Conservation (phyloP, 2,113 vertebrate genomes). For the Pheucticus melanocephalus region DNA sequence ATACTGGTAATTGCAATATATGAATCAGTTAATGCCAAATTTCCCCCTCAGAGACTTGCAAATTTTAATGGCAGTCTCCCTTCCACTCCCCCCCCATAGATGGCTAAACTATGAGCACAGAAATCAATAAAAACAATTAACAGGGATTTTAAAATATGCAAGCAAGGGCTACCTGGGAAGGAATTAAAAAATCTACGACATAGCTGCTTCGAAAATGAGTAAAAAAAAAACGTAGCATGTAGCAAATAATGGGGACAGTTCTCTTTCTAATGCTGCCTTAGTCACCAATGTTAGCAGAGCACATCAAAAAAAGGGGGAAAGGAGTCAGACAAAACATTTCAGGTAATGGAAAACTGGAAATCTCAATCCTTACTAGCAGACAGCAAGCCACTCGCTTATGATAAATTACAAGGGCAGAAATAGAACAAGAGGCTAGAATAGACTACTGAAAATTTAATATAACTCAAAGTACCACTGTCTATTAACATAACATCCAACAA, state of each 20-base stretch:
- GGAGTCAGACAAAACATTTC: background rate
- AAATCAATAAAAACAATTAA: background rate
- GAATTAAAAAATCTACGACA: background rate
- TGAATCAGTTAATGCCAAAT: background rate
- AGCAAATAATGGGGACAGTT: background rate
- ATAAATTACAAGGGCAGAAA: background rate
- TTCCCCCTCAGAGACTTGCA: background rate
- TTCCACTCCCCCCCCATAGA: background rate
- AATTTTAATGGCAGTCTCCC: background rate
- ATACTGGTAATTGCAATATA: background rate
- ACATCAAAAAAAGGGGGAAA: background rate
- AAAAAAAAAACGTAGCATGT: background rate
- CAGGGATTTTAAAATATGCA: background rate
- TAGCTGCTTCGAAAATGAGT: background rate
- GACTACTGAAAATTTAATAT: background rate
- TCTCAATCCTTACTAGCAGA: background rate
- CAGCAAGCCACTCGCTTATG: background rate
- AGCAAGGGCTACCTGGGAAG: background rate
- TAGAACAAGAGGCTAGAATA: background rate
- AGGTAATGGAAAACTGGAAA: background rate
- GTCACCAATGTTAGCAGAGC: background rate
- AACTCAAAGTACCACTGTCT: background rate
- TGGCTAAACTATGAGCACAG: background rate
- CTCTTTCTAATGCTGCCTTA: background rate
- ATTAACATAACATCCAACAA: background rate